Percentiles rank a stretch among this genome's conserved stretches.
Evolutionary conservation across 2,888 invertebrate genomes (phyloP).

Genomic region (Himalopsyche kuldschensis): DNA sequence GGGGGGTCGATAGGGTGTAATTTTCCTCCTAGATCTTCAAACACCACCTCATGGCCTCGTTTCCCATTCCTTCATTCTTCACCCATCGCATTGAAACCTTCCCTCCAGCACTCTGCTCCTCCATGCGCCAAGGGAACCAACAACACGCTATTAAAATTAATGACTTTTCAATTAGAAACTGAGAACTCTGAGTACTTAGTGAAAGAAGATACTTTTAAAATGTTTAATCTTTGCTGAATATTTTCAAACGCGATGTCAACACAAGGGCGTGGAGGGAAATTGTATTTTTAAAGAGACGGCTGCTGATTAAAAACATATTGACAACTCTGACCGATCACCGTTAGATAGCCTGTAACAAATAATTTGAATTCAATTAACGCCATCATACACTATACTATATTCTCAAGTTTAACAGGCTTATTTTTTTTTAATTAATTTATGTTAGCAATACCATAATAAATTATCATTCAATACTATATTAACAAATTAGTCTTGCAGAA

Average conservation of each 20-base stretch:
- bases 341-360: background rate
- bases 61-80: background rate
- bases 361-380: no score
- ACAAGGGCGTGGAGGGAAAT: background rate
- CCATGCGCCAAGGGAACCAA: constrained; percentile 37
- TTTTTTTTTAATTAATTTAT: no score
- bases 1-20: background rate
- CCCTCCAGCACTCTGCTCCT: constrained; percentile 9
- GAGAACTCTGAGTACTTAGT: constrained; percentile 37
- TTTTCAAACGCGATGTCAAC: background rate
- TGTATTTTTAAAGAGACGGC: background rate
- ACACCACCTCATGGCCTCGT: background rate
- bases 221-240: constrained; percentile 29
- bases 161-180: constrained; percentile 41
- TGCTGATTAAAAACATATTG: background rate
- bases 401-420: no score
- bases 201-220: constrained; percentile 37
- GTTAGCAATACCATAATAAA: no score
- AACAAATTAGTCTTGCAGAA: no score
- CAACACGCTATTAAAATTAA: constrained; percentile 41
- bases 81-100: background rate
- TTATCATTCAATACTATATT: no score
- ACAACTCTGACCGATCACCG: background rate
- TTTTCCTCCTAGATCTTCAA: background rate
- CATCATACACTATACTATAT: no score